A percentile compares a stretch with the other conserved stretches of the same genome.
phyloP scores from a whole-genome alignment of 1,140 invertebrate species.

The Contarinia nasturtii region DNA sequence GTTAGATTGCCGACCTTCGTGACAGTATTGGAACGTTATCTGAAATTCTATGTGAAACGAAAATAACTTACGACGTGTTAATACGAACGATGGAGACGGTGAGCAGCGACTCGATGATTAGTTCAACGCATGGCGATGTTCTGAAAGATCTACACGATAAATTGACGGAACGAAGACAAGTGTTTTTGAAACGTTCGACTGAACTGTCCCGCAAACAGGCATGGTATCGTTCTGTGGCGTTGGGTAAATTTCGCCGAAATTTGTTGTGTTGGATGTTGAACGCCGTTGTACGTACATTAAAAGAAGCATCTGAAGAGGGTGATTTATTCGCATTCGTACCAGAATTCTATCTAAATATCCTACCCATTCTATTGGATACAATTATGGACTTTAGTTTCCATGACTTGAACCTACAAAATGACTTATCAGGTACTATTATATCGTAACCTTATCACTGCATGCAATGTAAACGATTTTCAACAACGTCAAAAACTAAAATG shows the following conservation, averaged over 20 bases:
- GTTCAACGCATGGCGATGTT: slow-evolving; percentile 7
- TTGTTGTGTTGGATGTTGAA: slow-evolving; percentile 35
- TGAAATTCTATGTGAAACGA: slow-evolving; percentile 19
- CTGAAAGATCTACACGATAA: slow-evolving; percentile 16
- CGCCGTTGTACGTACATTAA: slow-evolving; percentile 30
- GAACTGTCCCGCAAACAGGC: slow-evolving; percentile 19
- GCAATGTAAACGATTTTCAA: not conserved
- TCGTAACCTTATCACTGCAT: not conserved
- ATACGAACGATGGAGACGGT: too few relatives aligned
- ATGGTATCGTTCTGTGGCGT: slow-evolving; percentile 19
- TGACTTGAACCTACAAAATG: slow-evolving; percentile 16
- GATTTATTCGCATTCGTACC: slow-evolving; percentile 61
- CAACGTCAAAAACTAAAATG: not conserved
- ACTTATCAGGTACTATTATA: slow-evolving; percentile 21
- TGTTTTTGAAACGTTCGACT: slow-evolving; percentile 22
- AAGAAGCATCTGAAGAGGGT: slow-evolving; percentile 29
- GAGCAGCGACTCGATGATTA: not conserved
- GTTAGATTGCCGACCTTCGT: slow-evolving; percentile 15
- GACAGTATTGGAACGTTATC: slow-evolving; percentile 22
- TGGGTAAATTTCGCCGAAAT: slow-evolving; percentile 11
- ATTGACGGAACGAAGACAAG: slow-evolving; percentile 20
- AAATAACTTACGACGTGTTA: slow-evolving; percentile 5
- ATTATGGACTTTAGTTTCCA: slow-evolving; percentile 38
- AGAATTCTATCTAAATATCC: slow-evolving; percentile 47
- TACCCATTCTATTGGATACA: slow-evolving; percentile 30